Conservation (phyloP, 2,888 invertebrate genomes). For the Himalopsyche anomala region DNA sequence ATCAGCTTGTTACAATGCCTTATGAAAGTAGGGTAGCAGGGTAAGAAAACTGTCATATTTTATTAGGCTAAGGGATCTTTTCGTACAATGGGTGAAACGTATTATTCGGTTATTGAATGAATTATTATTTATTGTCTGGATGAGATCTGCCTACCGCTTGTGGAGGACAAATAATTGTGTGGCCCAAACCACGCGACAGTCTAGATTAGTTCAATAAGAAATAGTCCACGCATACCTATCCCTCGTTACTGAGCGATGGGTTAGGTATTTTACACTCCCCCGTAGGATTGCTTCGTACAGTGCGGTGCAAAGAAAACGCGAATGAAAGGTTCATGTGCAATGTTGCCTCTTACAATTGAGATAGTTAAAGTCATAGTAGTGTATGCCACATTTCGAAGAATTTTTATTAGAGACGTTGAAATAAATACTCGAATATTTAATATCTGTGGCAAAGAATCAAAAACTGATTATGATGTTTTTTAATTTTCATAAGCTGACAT, state of each 20-base stretch:
- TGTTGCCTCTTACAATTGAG: too few relatives aligned
- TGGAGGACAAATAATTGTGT: constrained; percentile 37
- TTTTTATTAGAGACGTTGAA: too few relatives aligned
- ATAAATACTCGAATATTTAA: too few relatives aligned
- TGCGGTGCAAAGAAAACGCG: not conserved
- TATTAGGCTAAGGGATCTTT: not conserved
- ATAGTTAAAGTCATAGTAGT: too few relatives aligned
- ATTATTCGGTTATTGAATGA: constrained; percentile 35
- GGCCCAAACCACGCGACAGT: constrained; percentile 64
- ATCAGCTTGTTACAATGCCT: too few relatives aligned
- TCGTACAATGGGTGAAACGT: constrained; percentile 7
- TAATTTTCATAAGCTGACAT: too few relatives aligned
- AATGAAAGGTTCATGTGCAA: too few relatives aligned
- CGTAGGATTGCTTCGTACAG: constrained; percentile 9
- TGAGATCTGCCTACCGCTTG: constrained; percentile 38
- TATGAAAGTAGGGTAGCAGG: not conserved
- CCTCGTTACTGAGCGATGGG: constrained; percentile 43
- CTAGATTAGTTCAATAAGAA: constrained; percentile 76
- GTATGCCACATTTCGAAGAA: too few relatives aligned
- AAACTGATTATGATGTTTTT: too few relatives aligned
- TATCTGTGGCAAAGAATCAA: too few relatives aligned
- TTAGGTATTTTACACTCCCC: constrained; percentile 36
- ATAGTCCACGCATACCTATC: constrained; percentile 74
- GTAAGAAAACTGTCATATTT: not conserved
- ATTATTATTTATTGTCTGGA: constrained; percentile 35